Evolutionary conservation across 2,113 vertebrate genomes (phyloP).

Genomic region (Oplegnathus fasciatus): DNA sequence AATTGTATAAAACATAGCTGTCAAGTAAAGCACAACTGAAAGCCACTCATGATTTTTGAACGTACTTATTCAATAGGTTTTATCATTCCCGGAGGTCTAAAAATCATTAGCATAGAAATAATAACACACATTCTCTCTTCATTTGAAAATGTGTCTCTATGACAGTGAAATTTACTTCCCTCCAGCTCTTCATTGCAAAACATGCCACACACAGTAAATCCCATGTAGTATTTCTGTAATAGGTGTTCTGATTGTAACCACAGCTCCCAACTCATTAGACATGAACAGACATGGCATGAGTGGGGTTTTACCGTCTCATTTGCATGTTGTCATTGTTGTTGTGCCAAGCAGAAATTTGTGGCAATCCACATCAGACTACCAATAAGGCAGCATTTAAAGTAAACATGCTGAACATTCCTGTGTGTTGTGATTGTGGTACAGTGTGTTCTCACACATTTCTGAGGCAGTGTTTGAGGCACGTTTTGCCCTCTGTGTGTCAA

Average conservation of each 20-base stretch:
- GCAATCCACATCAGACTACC: slow-evolving; percentile 44
- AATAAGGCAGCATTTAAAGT: slow-evolving; percentile 36
- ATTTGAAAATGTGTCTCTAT: slow-evolving; percentile 14
- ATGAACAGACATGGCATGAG: slow-evolving; percentile 40
- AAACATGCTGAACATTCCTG: slow-evolving; percentile 58
- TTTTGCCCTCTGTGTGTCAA: slow-evolving; percentile 11
- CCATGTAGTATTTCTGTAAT: slow-evolving; percentile 63
- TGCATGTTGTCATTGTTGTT: slow-evolving; percentile 65
- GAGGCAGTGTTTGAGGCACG: background rate
- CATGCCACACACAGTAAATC: slow-evolving; percentile 45
- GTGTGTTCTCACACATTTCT: slow-evolving; percentile 46
- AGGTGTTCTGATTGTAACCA: slow-evolving; percentile 62
- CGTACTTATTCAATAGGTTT: background rate
- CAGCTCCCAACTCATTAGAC: slow-evolving; percentile 59
- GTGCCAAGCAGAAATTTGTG: slow-evolving; percentile 51
- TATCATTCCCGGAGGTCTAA: background rate
- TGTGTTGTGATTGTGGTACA: slow-evolving; percentile 56
- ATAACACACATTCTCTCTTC: slow-evolving; percentile 9
- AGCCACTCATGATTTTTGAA: slow-evolving; percentile 12
- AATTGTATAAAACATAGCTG: background rate
- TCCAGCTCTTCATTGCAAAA: slow-evolving; percentile 52
- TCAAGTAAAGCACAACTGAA: background rate
- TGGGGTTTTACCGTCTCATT: slow-evolving; percentile 49
- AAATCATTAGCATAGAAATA: slow-evolving; percentile 8
- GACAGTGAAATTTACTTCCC: slow-evolving; percentile 41